Conservation (phyloP, 1,140 invertebrate species). For the Pemphigus obesinymphae region DNA sequence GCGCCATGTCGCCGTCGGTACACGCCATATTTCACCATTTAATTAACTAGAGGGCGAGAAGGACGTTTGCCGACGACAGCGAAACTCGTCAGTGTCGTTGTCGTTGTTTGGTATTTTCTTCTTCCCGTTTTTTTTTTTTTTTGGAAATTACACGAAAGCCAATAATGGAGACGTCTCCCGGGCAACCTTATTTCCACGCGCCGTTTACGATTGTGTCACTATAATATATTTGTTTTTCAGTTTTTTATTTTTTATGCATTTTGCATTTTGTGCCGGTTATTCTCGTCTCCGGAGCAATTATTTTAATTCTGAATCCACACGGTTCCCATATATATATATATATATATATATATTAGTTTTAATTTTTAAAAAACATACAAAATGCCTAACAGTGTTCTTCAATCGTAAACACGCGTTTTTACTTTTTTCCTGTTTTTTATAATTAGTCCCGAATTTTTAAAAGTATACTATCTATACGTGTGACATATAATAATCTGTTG, state of each 20-base stretch:
- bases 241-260: neutral
- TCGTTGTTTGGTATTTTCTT: too few species aligned
- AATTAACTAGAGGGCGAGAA: slow-evolving; percentile 36
- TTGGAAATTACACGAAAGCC: slow-evolving; percentile 33
- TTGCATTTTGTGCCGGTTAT: neutral
- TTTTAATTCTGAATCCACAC: neutral
- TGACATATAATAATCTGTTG: too few species aligned
- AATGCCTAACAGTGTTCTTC: neutral
- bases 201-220: slow-evolving; percentile 37
- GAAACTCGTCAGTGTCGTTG: slow-evolving; percentile 37
- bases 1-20: neutral
- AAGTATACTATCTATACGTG: too few species aligned
- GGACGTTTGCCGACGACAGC: slow-evolving; percentile 33
- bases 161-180: slow-evolving; percentile 36
- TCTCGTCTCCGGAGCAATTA: neutral
- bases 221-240: neutral
- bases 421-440: too few species aligned
- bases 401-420: too few species aligned
- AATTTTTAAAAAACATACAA: neutral
- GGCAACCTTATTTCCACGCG: slow-evolving; percentile 33
- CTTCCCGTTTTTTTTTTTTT: neutral
- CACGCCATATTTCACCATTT: slow-evolving; percentile 36
- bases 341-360: too few species aligned
- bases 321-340: too few species aligned
- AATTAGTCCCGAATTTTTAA: too few species aligned